Evolutionary conservation across 2,888 invertebrate genomes (phyloP).

Genomic region (Drosophila mercatorum): DNA sequence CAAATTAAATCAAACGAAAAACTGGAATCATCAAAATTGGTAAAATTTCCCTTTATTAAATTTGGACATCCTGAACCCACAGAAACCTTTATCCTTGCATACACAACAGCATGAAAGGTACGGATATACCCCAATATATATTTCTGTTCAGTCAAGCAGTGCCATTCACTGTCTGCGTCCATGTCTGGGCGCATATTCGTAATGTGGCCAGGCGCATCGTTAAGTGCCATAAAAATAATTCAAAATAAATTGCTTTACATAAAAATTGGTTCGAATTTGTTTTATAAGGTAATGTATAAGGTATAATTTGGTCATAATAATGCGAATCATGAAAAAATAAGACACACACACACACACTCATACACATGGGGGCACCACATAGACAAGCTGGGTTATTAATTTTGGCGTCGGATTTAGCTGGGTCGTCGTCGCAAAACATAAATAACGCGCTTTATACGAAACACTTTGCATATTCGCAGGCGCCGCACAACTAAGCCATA

Average conservation of each 20-base stretch:
- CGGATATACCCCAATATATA: neutral
- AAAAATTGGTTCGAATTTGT: slow-evolving; percentile 77
- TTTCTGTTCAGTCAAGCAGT: slow-evolving; percentile 8
- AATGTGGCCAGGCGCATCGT: slow-evolving; percentile 71
- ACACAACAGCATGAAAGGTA: neutral
- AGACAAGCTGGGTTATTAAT: slow-evolving; percentile 77
- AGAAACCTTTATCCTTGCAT: neutral
- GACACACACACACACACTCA: slow-evolving; percentile 19
- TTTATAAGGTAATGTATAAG: slow-evolving; percentile 71
- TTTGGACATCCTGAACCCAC: no score
- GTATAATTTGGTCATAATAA: slow-evolving; percentile 85
- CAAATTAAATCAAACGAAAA: no score
- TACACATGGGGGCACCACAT: slow-evolving; percentile 9
- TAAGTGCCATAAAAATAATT: slow-evolving; percentile 85
- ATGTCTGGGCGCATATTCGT: slow-evolving; percentile 21
- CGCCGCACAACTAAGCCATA: slow-evolving; percentile 69
- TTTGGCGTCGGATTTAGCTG: slow-evolving; percentile 60
- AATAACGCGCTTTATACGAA: slow-evolving; percentile 71
- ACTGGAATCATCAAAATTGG: no score
- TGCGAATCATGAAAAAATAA: slow-evolving; percentile 83
- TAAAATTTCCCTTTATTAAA: no score
- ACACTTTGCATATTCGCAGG: slow-evolving; percentile 74
- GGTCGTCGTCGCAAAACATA: slow-evolving; percentile 53
- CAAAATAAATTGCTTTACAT: slow-evolving; percentile 85
- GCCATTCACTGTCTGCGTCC: slow-evolving; percentile 3